These are phyloP conservation scores for Prunella fulvescens DNA, from an alignment of 2,113 vertebrate genomes.

Conservation along the genomic window DNA sequence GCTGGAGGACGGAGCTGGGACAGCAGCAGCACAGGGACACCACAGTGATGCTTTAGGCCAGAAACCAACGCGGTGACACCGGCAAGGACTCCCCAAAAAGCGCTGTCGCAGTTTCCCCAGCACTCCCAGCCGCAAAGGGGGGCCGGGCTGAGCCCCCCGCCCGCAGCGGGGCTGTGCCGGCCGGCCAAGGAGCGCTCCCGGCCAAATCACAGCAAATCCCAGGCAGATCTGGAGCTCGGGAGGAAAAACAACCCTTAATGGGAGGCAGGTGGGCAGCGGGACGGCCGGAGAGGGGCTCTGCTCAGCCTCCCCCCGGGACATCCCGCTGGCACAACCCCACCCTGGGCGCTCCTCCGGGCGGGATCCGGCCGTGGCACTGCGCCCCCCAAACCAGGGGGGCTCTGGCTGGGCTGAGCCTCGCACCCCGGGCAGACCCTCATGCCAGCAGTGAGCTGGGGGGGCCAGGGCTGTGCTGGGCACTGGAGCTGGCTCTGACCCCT, in stretches of 20 bases:
- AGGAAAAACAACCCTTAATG: slow-evolving; percentile 42
- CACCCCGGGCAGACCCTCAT: fast-evolving
- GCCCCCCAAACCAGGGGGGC: neutral
- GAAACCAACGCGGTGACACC: fast-evolving
- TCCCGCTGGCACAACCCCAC: neutral
- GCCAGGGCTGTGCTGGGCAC: neutral
- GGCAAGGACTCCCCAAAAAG: neutral
- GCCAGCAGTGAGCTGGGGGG: fast-evolving
- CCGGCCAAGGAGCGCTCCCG: neutral
- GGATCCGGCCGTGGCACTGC: fast-evolving
- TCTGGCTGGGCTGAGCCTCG: neutral
- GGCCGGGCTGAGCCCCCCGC: neutral
- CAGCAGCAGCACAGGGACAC: neutral
- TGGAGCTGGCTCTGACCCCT: neutral
- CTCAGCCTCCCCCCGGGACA: neutral
- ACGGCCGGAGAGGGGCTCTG: fast-evolving
- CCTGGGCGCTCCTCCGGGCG: fast-evolving
- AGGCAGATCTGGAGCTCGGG: slow-evolving; percentile 37
- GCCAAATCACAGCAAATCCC: slow-evolving; percentile 55
- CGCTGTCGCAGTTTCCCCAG: neutral
- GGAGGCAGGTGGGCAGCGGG: slow-evolving; percentile 53
- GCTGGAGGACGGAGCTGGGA: neutral
- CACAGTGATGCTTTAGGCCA: neutral
- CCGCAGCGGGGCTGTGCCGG: neutral
- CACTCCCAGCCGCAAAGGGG: neutral